phyloP scores from a whole-genome alignment of 2,113 vertebrate genomes.

The Todiramphus saurophagus region DNA sequence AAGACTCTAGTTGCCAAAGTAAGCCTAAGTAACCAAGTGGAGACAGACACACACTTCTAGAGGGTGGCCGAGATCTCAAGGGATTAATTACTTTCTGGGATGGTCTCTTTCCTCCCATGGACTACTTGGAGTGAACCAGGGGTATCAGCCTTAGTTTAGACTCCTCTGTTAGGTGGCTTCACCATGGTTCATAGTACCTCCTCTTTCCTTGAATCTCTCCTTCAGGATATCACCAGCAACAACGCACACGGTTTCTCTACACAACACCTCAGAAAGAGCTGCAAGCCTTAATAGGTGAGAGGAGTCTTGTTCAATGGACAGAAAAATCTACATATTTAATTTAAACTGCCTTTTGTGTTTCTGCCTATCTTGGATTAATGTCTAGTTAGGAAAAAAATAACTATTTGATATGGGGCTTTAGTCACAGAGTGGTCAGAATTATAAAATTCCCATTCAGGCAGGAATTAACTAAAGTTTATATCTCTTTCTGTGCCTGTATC shows the following conservation, averaged over 20 bases:
- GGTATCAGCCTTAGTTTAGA: not conserved
- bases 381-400: not conserved
- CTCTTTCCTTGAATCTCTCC: not conserved
- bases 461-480: not conserved
- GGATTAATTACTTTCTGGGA: not conserved
- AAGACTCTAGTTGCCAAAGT: not conserved
- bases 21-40: not conserved
- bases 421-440: not conserved
- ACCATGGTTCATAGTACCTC: fast-evolving
- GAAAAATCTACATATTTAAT: constrained; percentile 4
- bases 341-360: constrained; percentile 14
- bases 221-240: not conserved
- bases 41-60: not conserved
- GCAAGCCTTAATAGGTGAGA: not conserved
- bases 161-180: not conserved
- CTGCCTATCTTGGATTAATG: not conserved
- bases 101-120: not conserved
- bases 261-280: not conserved
- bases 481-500: not conserved
- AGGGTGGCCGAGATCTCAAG: not conserved
- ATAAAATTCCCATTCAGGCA: not conserved
- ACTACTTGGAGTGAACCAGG: not conserved
- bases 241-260: not conserved
- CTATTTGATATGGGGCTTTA: not conserved
- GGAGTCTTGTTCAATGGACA: not conserved